A percentile compares a stretch with the other conserved stretches of the same genome.
phyloP scores from a whole-genome alignment of 2,113 vertebrate genomes.

The Pluvianellus socialis region DNA sequence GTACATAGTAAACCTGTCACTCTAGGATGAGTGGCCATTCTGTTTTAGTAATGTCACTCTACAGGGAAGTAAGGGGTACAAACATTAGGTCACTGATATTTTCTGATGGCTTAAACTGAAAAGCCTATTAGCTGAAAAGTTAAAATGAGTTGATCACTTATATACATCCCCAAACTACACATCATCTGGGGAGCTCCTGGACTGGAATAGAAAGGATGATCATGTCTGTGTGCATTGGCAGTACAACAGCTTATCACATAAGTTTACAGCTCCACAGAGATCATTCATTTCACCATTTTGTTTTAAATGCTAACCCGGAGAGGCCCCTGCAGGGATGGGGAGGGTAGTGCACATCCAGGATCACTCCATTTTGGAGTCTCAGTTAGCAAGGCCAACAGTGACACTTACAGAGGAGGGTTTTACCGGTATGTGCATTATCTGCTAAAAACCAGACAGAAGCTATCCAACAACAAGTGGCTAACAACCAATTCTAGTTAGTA shows the following conservation, averaged over 20 bases:
- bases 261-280: background rate
- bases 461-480: background rate
- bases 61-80: background rate
- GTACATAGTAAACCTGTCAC: background rate
- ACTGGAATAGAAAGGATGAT: background rate
- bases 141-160: background rate
- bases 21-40: background rate
- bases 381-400: background rate
- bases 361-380: background rate
- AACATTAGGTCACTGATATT: background rate
- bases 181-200: background rate
- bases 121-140: background rate
- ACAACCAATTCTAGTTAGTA: background rate
- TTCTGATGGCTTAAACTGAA: background rate
- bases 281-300: background rate
- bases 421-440: background rate
- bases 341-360: background rate
- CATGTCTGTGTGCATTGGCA: background rate
- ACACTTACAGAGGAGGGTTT: background rate
- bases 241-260: background rate
- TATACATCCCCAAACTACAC: background rate
- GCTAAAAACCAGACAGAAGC: background rate
- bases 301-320: constrained; percentile 26
- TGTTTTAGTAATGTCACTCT: background rate
- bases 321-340: constrained; percentile 46